phyloP scores from a whole-genome alignment of 2,888 invertebrate genomes.

The Sphaerophoria taeniata region DNA sequence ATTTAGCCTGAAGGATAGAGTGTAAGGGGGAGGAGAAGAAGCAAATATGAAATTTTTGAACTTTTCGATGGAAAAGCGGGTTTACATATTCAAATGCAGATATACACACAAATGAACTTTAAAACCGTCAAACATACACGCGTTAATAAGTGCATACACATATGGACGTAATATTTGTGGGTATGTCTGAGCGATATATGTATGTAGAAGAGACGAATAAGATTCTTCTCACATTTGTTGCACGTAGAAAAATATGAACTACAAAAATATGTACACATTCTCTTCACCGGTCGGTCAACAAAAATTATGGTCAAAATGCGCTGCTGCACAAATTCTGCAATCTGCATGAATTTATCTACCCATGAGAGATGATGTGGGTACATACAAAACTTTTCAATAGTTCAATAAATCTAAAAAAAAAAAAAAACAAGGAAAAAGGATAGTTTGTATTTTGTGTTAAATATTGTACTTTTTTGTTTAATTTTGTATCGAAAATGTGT shows the following conservation, averaged over 20 bases:
- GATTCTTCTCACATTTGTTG: constrained; percentile 63
- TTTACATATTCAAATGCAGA: constrained; percentile 40
- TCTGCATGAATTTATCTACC: constrained; percentile 16
- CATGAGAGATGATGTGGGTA: constrained; percentile 9
- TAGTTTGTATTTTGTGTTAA: constrained; percentile 33
- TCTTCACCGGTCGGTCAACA: constrained; percentile 52
- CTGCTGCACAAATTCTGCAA: constrained; percentile 50
- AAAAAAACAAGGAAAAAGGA: constrained; percentile 51
- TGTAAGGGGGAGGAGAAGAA: background rate
- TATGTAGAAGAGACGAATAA: constrained; percentile 18
- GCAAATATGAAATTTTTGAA: constrained; percentile 1
- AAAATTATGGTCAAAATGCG: constrained; percentile 57
- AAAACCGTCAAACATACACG: constrained; percentile 1
- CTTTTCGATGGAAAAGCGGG: constrained; percentile 57
- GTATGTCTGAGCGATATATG: background rate
- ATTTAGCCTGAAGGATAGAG: background rate
- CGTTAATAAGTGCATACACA: background rate
- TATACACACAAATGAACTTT: constrained; percentile 33
- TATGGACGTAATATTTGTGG: background rate
- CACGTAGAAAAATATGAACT: constrained; percentile 35
- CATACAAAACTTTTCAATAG: constrained; percentile 42
- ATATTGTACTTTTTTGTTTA: constrained; percentile 5
- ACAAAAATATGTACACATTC: constrained; percentile 16
- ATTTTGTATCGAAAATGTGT: background rate
- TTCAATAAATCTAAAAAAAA: constrained; percentile 56